These are phyloP conservation scores for Argyresthia albistria DNA, from an alignment of 2,888 invertebrate species.

Conservation along the genomic window DNA sequence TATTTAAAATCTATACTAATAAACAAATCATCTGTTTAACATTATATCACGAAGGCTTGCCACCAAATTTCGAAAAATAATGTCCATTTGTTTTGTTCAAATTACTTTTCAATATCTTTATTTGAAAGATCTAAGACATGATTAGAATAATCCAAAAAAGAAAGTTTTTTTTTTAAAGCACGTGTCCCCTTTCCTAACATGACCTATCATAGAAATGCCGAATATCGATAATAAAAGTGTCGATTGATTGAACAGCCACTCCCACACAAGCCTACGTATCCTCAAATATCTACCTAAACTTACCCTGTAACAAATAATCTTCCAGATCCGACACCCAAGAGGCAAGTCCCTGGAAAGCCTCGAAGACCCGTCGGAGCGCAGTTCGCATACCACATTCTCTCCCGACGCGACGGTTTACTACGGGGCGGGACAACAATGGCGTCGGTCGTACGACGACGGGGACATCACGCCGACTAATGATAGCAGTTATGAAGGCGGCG, in stretches of 20 bases:
- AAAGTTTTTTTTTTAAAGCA: too few species aligned
- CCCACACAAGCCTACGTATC: too few species aligned
- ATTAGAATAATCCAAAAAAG: too few species aligned
- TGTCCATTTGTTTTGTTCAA: too few species aligned
- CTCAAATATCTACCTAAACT: background rate
- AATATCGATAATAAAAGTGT: background rate
- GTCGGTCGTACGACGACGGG: slow-evolving; percentile 89
- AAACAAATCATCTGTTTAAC: too few species aligned
- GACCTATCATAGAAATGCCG: too few species aligned
- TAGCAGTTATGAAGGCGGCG: slow-evolving; percentile 78
- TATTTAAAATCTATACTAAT: too few species aligned
- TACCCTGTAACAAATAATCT: background rate
- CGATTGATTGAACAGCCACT: background rate
- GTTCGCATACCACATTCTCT: slow-evolving; percentile 73
- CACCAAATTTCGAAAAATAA: too few species aligned
- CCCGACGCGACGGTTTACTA: slow-evolving; percentile 70
- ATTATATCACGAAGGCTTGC: too few species aligned
- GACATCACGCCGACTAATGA: slow-evolving; percentile 91
- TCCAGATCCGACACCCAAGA: slow-evolving; percentile 84
- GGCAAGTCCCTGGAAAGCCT: slow-evolving; percentile 90
- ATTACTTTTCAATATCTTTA: too few species aligned
- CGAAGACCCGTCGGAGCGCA: slow-evolving; percentile 82
- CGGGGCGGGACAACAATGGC: slow-evolving; percentile 70
- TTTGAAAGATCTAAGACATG: too few species aligned
- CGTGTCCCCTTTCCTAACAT: background rate